Evolutionary conservation across 2,797 vertebrate genomes (phyloP).

Genomic region (Valencia hispanica): DNA sequence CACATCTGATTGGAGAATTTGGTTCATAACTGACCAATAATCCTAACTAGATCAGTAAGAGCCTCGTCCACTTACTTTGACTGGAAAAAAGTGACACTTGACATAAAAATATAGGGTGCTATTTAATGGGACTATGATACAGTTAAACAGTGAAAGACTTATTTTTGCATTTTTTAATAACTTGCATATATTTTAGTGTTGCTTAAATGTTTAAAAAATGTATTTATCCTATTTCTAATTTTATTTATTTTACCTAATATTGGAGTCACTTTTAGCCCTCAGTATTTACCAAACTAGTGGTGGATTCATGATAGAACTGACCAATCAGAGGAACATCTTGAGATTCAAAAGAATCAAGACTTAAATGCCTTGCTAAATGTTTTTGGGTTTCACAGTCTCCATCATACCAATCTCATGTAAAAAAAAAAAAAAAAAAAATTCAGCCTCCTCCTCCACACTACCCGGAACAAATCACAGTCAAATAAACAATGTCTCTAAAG

Average conservation of each 20-base stretch:
- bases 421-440: constrained; percentile 21
- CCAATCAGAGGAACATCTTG: constrained; percentile 54
- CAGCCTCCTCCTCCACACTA: constrained; percentile 22
- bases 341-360: constrained; percentile 17
- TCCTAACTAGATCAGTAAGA: neutral
- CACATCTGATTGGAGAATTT: no score
- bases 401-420: constrained; percentile 22
- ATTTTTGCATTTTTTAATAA: neutral
- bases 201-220: neutral
- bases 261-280: neutral
- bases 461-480: constrained; percentile 67
- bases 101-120: neutral
- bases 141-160: neutral
- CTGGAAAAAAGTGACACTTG: neutral
- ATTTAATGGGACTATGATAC: neutral
- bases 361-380: neutral
- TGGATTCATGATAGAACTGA: constrained; percentile 33
- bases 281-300: neutral
- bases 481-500: constrained; percentile 79
- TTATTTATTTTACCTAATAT: neutral
- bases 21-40: no score
- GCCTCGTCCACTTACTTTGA: neutral
- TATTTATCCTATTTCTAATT: neutral
- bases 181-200: neutral
- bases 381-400: neutral